Evolutionary conservation across 2,797 vertebrate species (phyloP).

Genomic region (Muscicapa comitata): DNA sequence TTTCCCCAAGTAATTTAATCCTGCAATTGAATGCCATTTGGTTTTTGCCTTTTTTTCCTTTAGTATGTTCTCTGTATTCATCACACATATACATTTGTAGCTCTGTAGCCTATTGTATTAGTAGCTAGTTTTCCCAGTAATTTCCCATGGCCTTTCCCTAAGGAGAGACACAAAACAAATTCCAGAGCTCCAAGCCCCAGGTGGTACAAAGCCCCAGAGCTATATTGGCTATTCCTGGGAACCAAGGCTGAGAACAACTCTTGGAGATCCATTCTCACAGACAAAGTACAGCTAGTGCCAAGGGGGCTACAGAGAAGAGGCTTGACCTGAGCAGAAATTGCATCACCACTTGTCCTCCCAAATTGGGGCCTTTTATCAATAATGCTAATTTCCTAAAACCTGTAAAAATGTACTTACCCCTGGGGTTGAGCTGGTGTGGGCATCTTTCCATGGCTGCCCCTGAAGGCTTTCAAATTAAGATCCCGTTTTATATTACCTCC

Average conservation of each 20-base stretch:
- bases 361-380: background rate
- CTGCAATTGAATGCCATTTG: background rate
- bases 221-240: background rate
- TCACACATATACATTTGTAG: background rate
- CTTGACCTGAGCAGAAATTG: background rate
- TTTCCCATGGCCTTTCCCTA: background rate
- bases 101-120: background rate
- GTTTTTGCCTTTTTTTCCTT: background rate
- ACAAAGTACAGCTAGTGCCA: background rate
- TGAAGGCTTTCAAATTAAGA: background rate
- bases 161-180: background rate
- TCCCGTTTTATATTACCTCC: too few species aligned
- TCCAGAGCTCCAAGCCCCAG: rapidly evolving
- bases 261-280: rapidly evolving
- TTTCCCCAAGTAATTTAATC: background rate
- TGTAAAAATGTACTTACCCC: background rate
- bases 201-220: rapidly evolving
- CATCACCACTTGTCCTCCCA: background rate
- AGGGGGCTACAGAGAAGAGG: background rate
- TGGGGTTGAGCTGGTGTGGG: background rate
- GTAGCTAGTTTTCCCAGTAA: background rate
- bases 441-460: background rate
- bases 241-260: rapidly evolving
- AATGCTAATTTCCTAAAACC: background rate
- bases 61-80: background rate